These are phyloP conservation scores for Petrocephalus zakoni DNA, from an alignment of 2,113 vertebrate genomes.

Conservation along the genomic window DNA sequence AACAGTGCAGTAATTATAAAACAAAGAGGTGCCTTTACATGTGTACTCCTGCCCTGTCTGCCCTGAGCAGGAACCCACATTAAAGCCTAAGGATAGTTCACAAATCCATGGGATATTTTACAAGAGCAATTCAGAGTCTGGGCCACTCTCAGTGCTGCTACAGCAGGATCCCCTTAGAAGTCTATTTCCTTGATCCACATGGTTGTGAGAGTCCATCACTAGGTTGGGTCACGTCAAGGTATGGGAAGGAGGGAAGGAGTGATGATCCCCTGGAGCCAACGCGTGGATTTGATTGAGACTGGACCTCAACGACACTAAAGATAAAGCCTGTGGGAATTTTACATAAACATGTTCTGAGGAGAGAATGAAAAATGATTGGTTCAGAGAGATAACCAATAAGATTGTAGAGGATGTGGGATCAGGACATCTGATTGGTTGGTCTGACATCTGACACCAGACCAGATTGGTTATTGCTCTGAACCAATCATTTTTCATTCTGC, in stretches of 20 bases:
- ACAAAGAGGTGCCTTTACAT: too few species aligned
- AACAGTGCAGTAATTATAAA: too few species aligned
- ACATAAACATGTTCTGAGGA: too few species aligned
- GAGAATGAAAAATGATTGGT: too few species aligned
- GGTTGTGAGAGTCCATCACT: not conserved
- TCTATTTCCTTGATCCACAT: not conserved
- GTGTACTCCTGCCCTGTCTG: not conserved
- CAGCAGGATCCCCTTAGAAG: not conserved
- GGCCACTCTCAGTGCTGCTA: not conserved
- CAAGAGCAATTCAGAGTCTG: too few species aligned
- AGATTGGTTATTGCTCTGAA: too few species aligned
- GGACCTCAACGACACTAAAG: not conserved
- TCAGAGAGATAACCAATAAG: too few species aligned
- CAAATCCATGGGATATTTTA: not conserved
- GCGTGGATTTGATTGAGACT: not conserved
- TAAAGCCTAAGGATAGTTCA: not conserved
- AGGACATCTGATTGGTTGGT: too few species aligned
- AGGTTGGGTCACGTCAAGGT: not conserved
- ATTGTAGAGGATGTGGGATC: too few species aligned
- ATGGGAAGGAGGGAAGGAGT: not conserved
- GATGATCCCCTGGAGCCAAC: not conserved
- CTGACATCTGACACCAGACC: too few species aligned
- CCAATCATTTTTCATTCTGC: too few species aligned
- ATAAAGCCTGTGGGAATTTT: not conserved
- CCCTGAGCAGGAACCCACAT: not conserved